Base-by-base conservation (phyloP, 2,797 vertebrate species). In the Bradypus variegatus region DNA sequence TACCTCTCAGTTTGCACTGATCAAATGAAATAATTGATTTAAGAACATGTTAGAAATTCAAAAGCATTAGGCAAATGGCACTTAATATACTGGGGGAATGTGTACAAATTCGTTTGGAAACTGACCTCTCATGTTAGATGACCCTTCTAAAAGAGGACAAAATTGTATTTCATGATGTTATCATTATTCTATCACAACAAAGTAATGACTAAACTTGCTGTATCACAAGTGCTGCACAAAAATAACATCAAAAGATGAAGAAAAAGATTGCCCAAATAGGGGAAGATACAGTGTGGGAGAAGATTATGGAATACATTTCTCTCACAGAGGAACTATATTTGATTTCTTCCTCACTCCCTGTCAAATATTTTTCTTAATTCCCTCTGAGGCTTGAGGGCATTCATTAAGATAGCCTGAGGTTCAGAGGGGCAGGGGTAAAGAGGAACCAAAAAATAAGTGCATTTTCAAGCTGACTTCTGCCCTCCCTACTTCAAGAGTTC, bases 361-460 rank as follows among this genome's bases (percentile, higher is more conserved):
- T 95, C 94, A 94, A 89, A 95, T 94, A 83, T 60, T 76, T 31
- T 84, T 95, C 88, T 90, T 94, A 93, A 89, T 95, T 96, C 88
- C 65, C 77, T 86, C 73, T 58, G 87, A 94, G 70, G 69, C 53
- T 94, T 86, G 86, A 94, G 93, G 87, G 93, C 13, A 0, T 87
- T 96, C 92, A 89, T 93, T 93, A 93, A 84, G 84, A 92, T 81
- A 95, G 69, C 91, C 92, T 73, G 16, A 92, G 64, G 86, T 91
- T 90, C 80, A 38, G 67, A 93, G 86, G 93, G 94, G 72, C 89
- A 95, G 89, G 94, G 90, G 95, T 95, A 86, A 95, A 88, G 88
- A 94, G 31, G 45, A 90, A 80, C 92, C 70, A 87, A 93, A 92
- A 94, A 96, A 91, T 92, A 95, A 86, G 90, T 91, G 86, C 38